Conservation (phyloP, 1,140 invertebrate genomes). For the Hirudo medicinalis region DNA sequence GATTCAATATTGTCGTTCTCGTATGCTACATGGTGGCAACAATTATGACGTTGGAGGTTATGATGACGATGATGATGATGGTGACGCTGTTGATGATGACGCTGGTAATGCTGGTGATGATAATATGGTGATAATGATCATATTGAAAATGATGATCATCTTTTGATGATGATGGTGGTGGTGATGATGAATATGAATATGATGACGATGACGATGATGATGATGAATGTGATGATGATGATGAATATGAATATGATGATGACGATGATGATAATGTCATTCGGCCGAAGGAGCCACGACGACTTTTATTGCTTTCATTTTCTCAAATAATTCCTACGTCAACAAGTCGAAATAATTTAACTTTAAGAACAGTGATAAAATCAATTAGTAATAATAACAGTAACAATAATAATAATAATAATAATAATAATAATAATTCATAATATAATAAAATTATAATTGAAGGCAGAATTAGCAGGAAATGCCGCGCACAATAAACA, state of each 20-base stretch:
- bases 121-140: neutral
- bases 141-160: neutral
- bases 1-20: neutral
- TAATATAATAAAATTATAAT: neutral
- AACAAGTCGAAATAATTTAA: too few species aligned
- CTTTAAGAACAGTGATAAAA: too few species aligned
- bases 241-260: conserved; percentile 5
- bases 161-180: neutral
- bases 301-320: too few species aligned
- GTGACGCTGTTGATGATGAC: neutral
- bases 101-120: neutral
- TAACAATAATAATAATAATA: neutral
- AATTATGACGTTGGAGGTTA: neutral
- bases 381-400: neutral
- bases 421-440: neutral
- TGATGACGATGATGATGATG: neutral
- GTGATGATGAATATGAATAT: neutral
- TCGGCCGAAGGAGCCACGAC: too few species aligned
- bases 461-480: neutral
- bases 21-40: neutral
- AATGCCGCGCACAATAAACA: too few species aligned
- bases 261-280: neutral
- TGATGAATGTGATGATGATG: neutral
- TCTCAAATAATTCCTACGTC: too few species aligned
- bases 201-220: neutral